A percentile compares a stretch with the other conserved stretches of the same genome.
Conservation (phyloP, 2,888 invertebrate species). For the Rhimphoctona megacephalus region DNA sequence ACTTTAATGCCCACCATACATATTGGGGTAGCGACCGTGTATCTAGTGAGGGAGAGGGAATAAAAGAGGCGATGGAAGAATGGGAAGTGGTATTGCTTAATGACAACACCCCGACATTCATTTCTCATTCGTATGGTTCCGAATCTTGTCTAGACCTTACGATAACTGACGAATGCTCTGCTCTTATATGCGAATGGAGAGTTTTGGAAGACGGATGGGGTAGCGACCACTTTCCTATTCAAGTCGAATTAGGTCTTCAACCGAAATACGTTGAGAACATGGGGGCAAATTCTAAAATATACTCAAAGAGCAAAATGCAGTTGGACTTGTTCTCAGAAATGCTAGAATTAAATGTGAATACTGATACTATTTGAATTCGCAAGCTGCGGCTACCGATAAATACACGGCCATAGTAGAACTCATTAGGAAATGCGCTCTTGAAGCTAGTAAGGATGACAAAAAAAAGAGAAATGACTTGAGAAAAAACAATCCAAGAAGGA, state of each 20-base stretch:
- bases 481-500: background rate
- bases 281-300: slow-evolving; percentile 7
- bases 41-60: background rate
- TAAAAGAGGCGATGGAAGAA: background rate
- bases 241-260: background rate
- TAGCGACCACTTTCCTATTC: slow-evolving; percentile 46
- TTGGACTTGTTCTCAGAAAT: slow-evolving; percentile 19
- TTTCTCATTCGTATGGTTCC: slow-evolving; percentile 17
- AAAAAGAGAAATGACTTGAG: background rate
- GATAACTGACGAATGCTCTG: slow-evolving; percentile 13
- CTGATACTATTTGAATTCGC: background rate
- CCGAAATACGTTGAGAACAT: background rate
- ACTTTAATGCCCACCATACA: too few relatives aligned
- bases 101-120: slow-evolving; percentile 10
- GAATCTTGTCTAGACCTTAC: slow-evolving; percentile 34
- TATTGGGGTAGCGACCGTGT: too few relatives aligned
- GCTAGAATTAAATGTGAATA: background rate
- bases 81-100: slow-evolving; percentile 8
- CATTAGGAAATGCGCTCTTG: background rate
- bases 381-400: background rate
- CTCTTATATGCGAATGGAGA: slow-evolving; percentile 10
- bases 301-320: slow-evolving; percentile 12
- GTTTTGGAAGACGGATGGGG: slow-evolving; percentile 46
- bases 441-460: background rate
- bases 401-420: background rate